Conservation (phyloP, 2,797 vertebrate genomes). For the Centropyge bicolor region DNA sequence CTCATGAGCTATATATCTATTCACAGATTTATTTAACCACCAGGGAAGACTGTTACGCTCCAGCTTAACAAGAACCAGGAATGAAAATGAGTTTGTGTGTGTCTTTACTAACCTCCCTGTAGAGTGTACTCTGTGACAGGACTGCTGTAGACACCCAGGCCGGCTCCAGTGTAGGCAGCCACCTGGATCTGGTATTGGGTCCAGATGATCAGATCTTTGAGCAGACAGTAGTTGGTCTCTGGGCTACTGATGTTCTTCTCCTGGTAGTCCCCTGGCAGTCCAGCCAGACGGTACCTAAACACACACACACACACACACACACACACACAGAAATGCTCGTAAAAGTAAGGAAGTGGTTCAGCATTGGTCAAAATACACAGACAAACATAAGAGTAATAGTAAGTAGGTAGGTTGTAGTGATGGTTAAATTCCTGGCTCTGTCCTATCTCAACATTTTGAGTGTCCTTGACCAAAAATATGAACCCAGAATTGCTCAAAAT, state of each 20-base stretch:
- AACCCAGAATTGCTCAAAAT: background rate
- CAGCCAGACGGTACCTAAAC: slow-evolving; percentile 93
- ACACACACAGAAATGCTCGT: slow-evolving; percentile 20
- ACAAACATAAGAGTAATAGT: too few relatives aligned
- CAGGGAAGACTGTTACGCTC: background rate
- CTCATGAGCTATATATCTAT: background rate
- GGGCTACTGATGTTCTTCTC: slow-evolving; percentile 96
- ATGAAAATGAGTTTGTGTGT: slow-evolving; percentile 7
- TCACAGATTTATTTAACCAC: background rate
- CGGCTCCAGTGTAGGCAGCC: slow-evolving; percentile 94
- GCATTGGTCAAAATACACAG: background rate
- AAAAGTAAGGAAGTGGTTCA: slow-evolving; percentile 2
- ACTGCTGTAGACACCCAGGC: slow-evolving; percentile 93
- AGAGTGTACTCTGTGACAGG: slow-evolving; percentile 93
- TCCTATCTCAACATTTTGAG: background rate
- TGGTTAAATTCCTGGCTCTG: background rate
- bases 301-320: slow-evolving; percentile 40
- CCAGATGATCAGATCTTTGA: slow-evolving; percentile 97
- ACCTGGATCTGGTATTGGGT: slow-evolving; percentile 99
- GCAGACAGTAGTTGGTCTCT: slow-evolving; percentile 96
- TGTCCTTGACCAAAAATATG: background rate
- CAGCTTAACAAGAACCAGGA: background rate
- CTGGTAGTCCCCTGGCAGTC: slow-evolving; percentile 94
- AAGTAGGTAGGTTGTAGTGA: too few relatives aligned
- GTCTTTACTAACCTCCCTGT: slow-evolving; percentile 91